These are phyloP conservation scores for Melitaea cinxia DNA, from an alignment of 1,140 invertebrate species.

Conservation along the genomic window DNA sequence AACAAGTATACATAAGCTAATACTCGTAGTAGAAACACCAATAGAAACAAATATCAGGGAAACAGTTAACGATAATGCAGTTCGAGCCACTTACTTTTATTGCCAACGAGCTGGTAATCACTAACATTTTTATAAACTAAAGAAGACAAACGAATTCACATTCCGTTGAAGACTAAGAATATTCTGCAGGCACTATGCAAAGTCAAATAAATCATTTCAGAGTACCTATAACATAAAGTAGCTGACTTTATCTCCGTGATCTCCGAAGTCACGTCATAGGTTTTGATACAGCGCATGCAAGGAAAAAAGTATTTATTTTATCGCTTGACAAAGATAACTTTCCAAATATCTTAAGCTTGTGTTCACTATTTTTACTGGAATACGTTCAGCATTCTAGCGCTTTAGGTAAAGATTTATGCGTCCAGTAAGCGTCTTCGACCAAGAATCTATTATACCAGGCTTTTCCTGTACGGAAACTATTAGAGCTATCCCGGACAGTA, in stretches of 20 bases:
- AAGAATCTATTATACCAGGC: constrained; percentile 19
- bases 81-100: constrained; percentile 63
- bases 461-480: constrained; percentile 23
- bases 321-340: no score
- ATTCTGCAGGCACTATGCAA: no score
- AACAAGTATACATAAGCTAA: constrained; percentile 40
- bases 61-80: constrained; percentile 66
- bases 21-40: constrained; percentile 50
- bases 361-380: not conserved
- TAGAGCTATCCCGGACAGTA: constrained; percentile 16
- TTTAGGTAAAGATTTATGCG: constrained; percentile 26
- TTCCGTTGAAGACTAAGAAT: no score
- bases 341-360: no score
- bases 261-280: no score
- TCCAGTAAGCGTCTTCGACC: constrained; percentile 19
- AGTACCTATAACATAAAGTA: no score
- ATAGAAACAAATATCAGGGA: constrained; percentile 68
- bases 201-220: no score
- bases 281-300: no score
- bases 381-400: constrained; percentile 9
- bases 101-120: constrained; percentile 38
- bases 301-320: no score
- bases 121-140: constrained; percentile 24
- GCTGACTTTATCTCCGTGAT: no score
- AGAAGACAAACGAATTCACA: not conserved